Percentiles rank a stretch among this genome's conserved stretches.
Conservation (phyloP, 2,797 vertebrate genomes). For the Spheniscus humboldti region DNA sequence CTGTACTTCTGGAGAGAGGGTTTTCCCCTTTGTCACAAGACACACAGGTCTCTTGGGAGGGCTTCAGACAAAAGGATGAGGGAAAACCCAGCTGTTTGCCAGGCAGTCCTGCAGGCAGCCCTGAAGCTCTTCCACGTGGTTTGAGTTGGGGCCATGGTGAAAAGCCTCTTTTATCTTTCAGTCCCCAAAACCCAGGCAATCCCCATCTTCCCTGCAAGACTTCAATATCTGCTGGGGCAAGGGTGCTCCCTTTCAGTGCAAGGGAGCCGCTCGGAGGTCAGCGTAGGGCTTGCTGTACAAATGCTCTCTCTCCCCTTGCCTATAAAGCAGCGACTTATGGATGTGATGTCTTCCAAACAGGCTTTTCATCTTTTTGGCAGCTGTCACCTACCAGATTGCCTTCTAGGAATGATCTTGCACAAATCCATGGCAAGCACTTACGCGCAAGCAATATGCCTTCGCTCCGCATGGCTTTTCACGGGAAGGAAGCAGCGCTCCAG, state of each 20-base stretch:
- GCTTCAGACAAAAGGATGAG: not conserved
- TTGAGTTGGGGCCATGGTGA: not conserved
- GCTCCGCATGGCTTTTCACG: not conserved
- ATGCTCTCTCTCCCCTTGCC: not conserved
- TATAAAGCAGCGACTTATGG: not conserved
- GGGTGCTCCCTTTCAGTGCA: not conserved
- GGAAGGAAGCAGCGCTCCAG: not conserved
- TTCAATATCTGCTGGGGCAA: not conserved
- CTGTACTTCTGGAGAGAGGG: not conserved
- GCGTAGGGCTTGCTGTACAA: not conserved
- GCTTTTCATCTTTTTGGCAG: constrained; percentile 37
- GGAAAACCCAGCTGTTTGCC: not conserved
- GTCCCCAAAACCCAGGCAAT: not conserved
- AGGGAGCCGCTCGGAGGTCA: not conserved
- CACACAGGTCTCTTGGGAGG: not conserved
- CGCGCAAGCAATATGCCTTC: not conserved
- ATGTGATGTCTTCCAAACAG: not conserved
- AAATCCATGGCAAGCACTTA: not conserved
- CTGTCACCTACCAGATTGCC: not conserved
- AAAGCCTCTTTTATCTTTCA: not conserved
- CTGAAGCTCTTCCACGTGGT: not conserved
- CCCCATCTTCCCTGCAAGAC: not conserved
- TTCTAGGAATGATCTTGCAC: constrained; percentile 22
- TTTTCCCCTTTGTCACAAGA: not conserved
- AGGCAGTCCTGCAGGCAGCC: not conserved